These are phyloP conservation scores for Gastrophysa polygoni DNA, from an alignment of 2,888 invertebrate species.

Conservation along the genomic window DNA sequence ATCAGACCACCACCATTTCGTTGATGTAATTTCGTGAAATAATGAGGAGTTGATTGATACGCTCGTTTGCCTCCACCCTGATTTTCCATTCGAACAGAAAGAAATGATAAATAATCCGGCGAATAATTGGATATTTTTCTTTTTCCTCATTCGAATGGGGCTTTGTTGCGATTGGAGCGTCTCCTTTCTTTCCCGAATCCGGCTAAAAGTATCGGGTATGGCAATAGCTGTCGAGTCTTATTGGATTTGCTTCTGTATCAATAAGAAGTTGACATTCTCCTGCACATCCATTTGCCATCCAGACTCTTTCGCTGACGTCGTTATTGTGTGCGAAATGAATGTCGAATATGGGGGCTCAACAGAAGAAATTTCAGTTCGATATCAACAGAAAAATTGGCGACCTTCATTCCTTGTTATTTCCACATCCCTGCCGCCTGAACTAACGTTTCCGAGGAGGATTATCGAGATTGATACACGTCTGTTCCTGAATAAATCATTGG, in stretches of 20 bases:
- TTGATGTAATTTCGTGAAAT: background rate
- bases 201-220: constrained; percentile 27
- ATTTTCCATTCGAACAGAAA: background rate
- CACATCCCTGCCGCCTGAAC: too few relatives aligned
- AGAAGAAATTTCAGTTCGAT: background rate
- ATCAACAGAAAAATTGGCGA: too few relatives aligned
- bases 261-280: constrained; percentile 43
- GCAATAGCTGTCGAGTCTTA: constrained; percentile 49
- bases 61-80: background rate
- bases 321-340: constrained; percentile 43
- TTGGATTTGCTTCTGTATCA: constrained; percentile 49
- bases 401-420: too few relatives aligned
- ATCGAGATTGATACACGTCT: too few relatives aligned
- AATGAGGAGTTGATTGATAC: background rate
- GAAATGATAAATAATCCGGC: constrained; percentile 6
- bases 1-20: too few relatives aligned
- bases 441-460: too few relatives aligned
- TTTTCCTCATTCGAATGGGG: constrained; percentile 32
- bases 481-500: too few relatives aligned
- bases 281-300: constrained; percentile 43
- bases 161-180: constrained; percentile 29
- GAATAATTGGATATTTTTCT: constrained; percentile 39
- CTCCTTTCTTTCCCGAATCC: constrained; percentile 25
- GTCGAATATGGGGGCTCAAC: background rate
- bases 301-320: constrained; percentile 40